Evolutionary conservation across 2,113 vertebrate species (phyloP), one percentile per base, ranked within the genome.

Genomic region (Myanophis thanlyinensis): DNA sequence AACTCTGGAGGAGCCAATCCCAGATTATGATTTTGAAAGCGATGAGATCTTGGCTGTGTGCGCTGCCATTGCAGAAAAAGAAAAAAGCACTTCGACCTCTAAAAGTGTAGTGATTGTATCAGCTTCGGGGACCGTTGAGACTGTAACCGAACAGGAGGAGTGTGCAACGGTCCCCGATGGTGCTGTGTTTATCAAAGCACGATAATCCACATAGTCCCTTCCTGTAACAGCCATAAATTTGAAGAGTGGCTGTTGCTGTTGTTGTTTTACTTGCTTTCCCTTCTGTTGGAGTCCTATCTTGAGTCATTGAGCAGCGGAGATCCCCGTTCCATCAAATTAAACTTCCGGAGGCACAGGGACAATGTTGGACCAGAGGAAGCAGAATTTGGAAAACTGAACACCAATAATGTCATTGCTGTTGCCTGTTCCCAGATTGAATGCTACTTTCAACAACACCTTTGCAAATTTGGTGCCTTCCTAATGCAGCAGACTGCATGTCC

Each of bases 11-110:
- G 98, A 98, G 96, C 96, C 98, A 0, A 96, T 98, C 88, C 98
- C 97, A n/a, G 99, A 99, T 96, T 99, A 98, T 92, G 99, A 99
- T 96, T 99, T 99, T 93, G 99, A 99, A 97, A 98, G 99, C 0
- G 98, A 99, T 15, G 99, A 99, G 97, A 98, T 99, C 91, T 97
- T 99, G 89, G 98, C 98, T 6, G 99, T 99, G 30, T 99, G 99
- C 94, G 97, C 98, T n/a, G 98, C 99, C 0, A 98, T 99, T 0
- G 99, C 98, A 0, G 98, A 99, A 94, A 98, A 98, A 56, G 98
- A 99, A 95, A 98, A 98, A n/a, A 95, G 93, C 8, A 96, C 97
- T 12, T 96, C 98, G 87, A 94, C 97, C 91, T 96, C 98, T 95
- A 98, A 97, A 96, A 96, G 97, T 0, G 96, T 98, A 91, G 98